Base-by-base conservation (phyloP, 2,888 invertebrate species). In the Scaeva pyrastri region DNA sequence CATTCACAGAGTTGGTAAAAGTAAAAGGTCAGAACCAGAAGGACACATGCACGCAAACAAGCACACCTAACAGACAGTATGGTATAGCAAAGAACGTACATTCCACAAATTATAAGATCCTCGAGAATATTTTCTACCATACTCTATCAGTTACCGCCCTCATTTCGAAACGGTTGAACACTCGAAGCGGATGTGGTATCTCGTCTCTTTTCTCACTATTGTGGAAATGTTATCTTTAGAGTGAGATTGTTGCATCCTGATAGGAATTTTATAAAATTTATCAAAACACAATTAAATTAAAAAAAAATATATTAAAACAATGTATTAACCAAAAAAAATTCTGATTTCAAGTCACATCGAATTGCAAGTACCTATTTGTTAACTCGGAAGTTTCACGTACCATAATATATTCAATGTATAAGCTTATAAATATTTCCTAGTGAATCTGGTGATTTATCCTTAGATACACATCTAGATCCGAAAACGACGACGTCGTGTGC, bases 131-230 rank as follows among this genome's bases (percentile, higher is more conserved):
- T 86, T 78, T 78, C 39, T 11, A 52, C 66, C 66, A 66, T 64
- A 60, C 73, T 68, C 73, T 66, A 86, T 82, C 82, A 86, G 86
- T 82, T 82, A 43, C 86, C 86, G 86, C 86, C 82, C 86, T 82
- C 82, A 82, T 82, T 86, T 72, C 26, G 77, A 73, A 78, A 52
- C 86, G 86, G 62, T 82, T 74, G 74, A 52, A 86, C 74, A 62
- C 36, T 66, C 62, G 26, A 70, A 77, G 50, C 74, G 74, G 77
- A 60, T 75, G 80, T 80, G n/a, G n/a, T n/a, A n/a, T n/a, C n/a
- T n/a, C n/a, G 12, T 64, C 31, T 23, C 55, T 58, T 19, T 14
- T 26, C 26, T 8, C n/a, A 43, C n/a, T 64, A 58, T 21, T 58
- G 10, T 5, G 14, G 31, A 68, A 41, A 39, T 68, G 21, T 5